Conservation (phyloP, 2,113 vertebrate genomes). For the Elephantulus edwardii region DNA sequence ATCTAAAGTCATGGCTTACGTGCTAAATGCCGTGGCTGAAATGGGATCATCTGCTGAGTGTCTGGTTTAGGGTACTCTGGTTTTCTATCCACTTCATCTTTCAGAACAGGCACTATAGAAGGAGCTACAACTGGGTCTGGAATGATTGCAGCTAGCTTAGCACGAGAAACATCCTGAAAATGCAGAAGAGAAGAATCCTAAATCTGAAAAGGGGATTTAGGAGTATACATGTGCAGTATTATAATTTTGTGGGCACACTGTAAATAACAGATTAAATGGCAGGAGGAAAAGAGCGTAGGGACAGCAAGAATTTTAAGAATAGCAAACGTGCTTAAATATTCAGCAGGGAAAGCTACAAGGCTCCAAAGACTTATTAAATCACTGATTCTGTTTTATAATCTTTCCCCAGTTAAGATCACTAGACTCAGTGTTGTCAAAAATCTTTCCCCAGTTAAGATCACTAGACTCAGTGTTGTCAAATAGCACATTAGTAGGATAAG, state of each 20-base stretch:
- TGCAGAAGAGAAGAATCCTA: slow-evolving; percentile 74
- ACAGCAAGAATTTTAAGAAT: neutral
- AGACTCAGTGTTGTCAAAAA: neutral
- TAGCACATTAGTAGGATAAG: neutral
- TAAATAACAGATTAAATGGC: slow-evolving; percentile 19
- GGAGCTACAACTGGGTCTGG: slow-evolving; percentile 96
- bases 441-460: neutral
- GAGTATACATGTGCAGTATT: slow-evolving; percentile 34
- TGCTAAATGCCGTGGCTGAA: slow-evolving; percentile 97
- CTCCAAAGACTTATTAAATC: neutral
- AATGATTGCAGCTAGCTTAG: slow-evolving; percentile 94
- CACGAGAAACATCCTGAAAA: slow-evolving; percentile 95
- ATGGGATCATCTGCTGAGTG: slow-evolving; percentile 99
- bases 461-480: neutral
- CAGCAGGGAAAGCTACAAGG: neutral
- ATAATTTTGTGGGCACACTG: slow-evolving; percentile 36
- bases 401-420: neutral
- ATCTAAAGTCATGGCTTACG: slow-evolving; percentile 86
- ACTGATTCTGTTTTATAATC: neutral
- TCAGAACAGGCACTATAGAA: slow-evolving; percentile 90
- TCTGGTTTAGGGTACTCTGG: slow-evolving; percentile 99
- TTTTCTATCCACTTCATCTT: slow-evolving; percentile 96
- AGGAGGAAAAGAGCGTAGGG: neutral
- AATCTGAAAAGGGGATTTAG: slow-evolving; percentile 62
- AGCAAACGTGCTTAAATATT: neutral